phyloP scores from a whole-genome alignment of 1,140 invertebrate genomes.

The Drosophila burlai region DNA sequence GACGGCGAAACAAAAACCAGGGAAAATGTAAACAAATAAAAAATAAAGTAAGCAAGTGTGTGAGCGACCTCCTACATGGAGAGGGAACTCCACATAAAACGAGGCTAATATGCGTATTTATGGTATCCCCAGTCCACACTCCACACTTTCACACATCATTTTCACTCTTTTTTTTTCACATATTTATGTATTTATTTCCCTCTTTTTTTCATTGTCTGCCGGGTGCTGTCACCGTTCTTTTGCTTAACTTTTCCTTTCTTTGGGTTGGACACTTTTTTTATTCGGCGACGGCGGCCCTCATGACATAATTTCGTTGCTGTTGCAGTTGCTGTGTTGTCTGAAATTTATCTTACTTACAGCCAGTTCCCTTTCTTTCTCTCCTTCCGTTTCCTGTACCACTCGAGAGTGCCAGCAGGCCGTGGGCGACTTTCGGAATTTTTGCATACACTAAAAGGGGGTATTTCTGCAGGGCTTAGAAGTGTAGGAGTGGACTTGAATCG shows the following conservation, averaged over 20 bases:
- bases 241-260: slow-evolving; percentile 56
- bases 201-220: slow-evolving; percentile 62
- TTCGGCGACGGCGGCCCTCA: slow-evolving; percentile 34
- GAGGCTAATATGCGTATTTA: slow-evolving; percentile 82
- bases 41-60: slow-evolving; percentile 15
- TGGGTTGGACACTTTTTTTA: slow-evolving; percentile 19
- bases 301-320: slow-evolving; percentile 59
- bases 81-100: slow-evolving; percentile 48
- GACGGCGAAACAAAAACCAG: slow-evolving; percentile 54
- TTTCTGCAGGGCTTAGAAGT: neutral
- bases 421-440: slow-evolving; percentile 3
- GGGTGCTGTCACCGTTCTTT: slow-evolving; percentile 70
- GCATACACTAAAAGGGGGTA: neutral
- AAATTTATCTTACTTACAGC: slow-evolving; percentile 45
- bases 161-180: slow-evolving; percentile 74
- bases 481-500: neutral
- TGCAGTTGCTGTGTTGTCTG: slow-evolving; percentile 16
- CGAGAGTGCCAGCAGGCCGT: slow-evolving; percentile 19
- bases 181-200: slow-evolving; percentile 37
- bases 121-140: slow-evolving; percentile 51
- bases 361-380: slow-evolving; percentile 23
- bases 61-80: slow-evolving; percentile 46
- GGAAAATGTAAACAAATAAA: slow-evolving; percentile 7
- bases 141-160: slow-evolving; percentile 65
- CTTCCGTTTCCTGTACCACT: slow-evolving; percentile 19